phyloP scores from a whole-genome alignment of 2,797 vertebrate species.

The Podargus strigoides region DNA sequence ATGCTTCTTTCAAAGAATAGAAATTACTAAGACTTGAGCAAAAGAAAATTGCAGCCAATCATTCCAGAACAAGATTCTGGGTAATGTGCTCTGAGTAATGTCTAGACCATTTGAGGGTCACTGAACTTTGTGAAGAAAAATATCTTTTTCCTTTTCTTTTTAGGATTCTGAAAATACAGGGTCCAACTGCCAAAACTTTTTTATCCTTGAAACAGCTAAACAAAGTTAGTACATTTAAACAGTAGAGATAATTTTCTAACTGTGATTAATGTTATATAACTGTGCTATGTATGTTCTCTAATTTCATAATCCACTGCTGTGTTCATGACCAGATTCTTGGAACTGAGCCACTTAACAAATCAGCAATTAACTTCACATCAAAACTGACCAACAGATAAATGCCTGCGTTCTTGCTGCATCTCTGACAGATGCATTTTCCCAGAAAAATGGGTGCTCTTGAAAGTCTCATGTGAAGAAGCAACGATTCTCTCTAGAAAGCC shows the following conservation, averaged over 20 bases:
- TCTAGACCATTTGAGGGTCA: not conserved
- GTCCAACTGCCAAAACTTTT: not conserved
- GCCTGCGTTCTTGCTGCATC: not conserved
- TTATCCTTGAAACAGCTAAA: not conserved
- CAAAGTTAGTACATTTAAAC: not conserved
- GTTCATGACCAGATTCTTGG: slow-evolving; percentile 8
- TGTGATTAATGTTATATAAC: not conserved
- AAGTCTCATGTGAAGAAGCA: not conserved
- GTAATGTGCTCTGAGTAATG: no score
- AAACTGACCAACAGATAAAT: not conserved
- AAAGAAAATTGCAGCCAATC: not conserved
- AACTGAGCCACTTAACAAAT: slow-evolving; percentile 2
- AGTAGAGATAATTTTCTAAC: not conserved
- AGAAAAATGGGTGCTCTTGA: not conserved
- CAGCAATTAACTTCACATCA: not conserved
- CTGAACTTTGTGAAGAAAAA: not conserved
- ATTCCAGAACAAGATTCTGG: not conserved
- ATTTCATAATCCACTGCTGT: not conserved
- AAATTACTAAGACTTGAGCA: not conserved
- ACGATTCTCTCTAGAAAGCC: not conserved
- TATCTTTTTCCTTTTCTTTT: not conserved
- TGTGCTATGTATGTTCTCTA: not conserved
- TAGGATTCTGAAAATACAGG: not conserved
- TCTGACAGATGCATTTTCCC: not conserved
- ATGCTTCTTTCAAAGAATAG: not conserved